phyloP scores from a whole-genome alignment of 2,113 vertebrate genomes.

The Solea solea region DNA sequence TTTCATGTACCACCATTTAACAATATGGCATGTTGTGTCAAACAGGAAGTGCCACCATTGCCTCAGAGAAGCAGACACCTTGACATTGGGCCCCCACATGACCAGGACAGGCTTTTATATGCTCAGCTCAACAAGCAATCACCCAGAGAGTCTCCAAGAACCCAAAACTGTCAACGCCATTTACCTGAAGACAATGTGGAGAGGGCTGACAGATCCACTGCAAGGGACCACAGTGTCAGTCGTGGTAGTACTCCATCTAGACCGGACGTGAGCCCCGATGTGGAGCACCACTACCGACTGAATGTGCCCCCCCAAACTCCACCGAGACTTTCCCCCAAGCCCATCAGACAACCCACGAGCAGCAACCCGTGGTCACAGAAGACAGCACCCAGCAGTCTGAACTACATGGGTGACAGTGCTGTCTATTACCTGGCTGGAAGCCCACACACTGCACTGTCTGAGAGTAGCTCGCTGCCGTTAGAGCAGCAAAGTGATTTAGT shows the following conservation, averaged over 20 bases:
- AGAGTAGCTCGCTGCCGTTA: neutral
- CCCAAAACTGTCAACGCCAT: constrained; percentile 24
- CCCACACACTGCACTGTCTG: constrained; percentile 4
- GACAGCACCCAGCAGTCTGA: constrained; percentile 36
- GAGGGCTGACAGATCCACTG: constrained; percentile 3
- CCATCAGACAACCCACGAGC: constrained; percentile 37
- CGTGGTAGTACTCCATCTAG: constrained; percentile 1
- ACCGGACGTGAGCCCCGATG: constrained; percentile 29
- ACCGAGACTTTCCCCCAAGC: constrained; percentile 60
- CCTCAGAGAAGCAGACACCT: constrained; percentile 63
- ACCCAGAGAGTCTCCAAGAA: constrained; percentile 12
- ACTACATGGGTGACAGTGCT: constrained; percentile 29
- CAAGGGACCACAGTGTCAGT: constrained; percentile 21
- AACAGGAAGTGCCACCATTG: constrained; percentile 73
- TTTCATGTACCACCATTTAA: constrained; percentile 12
- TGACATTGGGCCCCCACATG: constrained; percentile 28
- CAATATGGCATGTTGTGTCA: constrained; percentile 2
- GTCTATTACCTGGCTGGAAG: constrained; percentile 72
- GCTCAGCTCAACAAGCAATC: constrained; percentile 71
- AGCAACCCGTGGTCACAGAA: constrained; percentile 9
- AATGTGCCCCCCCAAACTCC: constrained; percentile 42
- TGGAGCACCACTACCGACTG: constrained; percentile 38
- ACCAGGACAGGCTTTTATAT: constrained; percentile 63
- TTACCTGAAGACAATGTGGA: neutral
- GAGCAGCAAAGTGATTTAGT: constrained; percentile 23